Evolutionary conservation across 2,113 vertebrate genomes (phyloP).

Genomic region (Heterotis niloticus): DNA sequence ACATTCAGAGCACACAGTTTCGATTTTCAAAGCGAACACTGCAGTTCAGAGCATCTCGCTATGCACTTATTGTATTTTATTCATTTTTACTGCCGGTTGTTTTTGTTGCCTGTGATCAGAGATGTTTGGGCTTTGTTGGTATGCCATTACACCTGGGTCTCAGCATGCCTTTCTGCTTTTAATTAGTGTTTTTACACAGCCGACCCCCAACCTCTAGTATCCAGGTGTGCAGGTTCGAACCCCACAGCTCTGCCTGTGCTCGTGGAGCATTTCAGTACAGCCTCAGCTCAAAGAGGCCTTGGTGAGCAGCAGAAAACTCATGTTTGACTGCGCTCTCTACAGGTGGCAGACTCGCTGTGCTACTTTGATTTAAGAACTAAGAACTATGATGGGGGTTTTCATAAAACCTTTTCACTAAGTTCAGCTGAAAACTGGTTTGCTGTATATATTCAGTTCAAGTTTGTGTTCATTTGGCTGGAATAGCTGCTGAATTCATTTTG

Average conservation of each 20-base stretch:
- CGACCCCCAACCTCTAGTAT: neutral
- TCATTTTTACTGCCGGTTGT: slow-evolving; percentile 18
- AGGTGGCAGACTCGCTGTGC: too few relatives aligned
- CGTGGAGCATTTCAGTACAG: slow-evolving; percentile 24
- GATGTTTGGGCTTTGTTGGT: slow-evolving; percentile 7
- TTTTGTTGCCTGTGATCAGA: slow-evolving; percentile 19
- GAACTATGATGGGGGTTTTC: too few relatives aligned
- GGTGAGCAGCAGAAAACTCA: slow-evolving; percentile 47
- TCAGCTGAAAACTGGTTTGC: too few relatives aligned
- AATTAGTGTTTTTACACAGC: slow-evolving; percentile 22
- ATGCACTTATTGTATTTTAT: neutral
- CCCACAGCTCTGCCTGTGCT: neutral
- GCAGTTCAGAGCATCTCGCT: neutral
- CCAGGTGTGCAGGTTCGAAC: slow-evolving; percentile 17
- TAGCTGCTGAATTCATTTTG: too few relatives aligned
- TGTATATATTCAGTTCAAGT: too few relatives aligned
- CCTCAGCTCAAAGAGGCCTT: slow-evolving; percentile 23
- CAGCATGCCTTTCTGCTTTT: slow-evolving; percentile 24
- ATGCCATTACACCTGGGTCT: neutral
- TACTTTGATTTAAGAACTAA: too few relatives aligned
- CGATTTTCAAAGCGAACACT: too few relatives aligned
- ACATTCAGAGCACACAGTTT: too few relatives aligned
- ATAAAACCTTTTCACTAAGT: too few relatives aligned
- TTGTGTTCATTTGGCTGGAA: too few relatives aligned
- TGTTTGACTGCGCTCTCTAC: neutral